Evolutionary conservation across 2,113 vertebrate genomes (phyloP).

Genomic region (Fukomys damarensis): DNA sequence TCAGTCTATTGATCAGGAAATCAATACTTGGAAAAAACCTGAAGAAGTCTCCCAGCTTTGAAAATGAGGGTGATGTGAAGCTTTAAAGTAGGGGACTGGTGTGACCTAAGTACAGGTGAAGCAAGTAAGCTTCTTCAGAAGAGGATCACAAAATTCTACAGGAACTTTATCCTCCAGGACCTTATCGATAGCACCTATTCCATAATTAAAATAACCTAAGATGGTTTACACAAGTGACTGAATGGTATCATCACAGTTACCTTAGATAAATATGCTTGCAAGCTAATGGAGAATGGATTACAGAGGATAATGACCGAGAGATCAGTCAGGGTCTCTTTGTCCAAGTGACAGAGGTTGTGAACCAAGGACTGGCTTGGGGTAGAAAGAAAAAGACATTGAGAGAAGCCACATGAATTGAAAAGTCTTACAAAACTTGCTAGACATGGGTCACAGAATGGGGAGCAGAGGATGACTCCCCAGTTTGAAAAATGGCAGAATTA

Average conservation of each 20-base stretch:
- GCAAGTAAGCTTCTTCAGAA: background rate
- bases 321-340: background rate
- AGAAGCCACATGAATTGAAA: background rate
- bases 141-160: background rate
- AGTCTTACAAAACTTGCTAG: background rate
- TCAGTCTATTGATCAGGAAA: background rate
- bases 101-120: background rate
- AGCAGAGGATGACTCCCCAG: background rate
- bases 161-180: background rate
- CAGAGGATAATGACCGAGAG: background rate
- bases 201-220: background rate
- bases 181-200: too few species aligned
- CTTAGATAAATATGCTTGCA: background rate
- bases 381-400: background rate
- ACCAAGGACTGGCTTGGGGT: background rate
- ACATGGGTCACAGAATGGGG: background rate
- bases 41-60: background rate
- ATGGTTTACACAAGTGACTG: background rate
- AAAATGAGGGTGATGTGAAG: background rate
- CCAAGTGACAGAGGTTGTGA: background rate
- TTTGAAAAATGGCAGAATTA: background rate
- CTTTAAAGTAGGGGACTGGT: background rate
- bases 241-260: background rate
- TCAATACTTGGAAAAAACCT: background rate
- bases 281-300: background rate